Percentiles rank a stretch among this genome's conserved stretches.
These are phyloP conservation scores for Vanessa atalanta DNA, from an alignment of 1,140 invertebrate genomes.

Conservation along the genomic window DNA sequence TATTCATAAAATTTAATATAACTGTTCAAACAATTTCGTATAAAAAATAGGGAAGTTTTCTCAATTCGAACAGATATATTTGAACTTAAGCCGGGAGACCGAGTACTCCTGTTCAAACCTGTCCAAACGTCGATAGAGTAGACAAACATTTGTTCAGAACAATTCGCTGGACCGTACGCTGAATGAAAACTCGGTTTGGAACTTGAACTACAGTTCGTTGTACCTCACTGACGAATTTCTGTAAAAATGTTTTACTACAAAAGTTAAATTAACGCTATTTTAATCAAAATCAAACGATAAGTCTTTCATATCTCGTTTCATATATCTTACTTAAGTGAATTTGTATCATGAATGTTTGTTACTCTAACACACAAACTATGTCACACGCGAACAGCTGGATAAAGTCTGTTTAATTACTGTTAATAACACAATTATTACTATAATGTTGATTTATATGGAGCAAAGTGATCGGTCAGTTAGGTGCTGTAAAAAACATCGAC, in stretches of 20 bases:
- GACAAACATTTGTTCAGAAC: constrained; percentile 46
- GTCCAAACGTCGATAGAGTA: constrained; percentile 47
- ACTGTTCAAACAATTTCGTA: background rate
- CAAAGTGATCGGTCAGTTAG: no score
- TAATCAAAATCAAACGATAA: no score
- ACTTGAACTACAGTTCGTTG: constrained; percentile 34
- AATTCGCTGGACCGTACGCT: constrained; percentile 38
- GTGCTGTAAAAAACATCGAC: no score
- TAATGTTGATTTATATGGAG: no score
- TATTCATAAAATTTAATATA: no score
- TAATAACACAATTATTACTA: no score
- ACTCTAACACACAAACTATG: no score
- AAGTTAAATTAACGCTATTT: background rate
- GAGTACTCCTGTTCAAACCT: constrained; percentile 40
- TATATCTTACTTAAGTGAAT: no score
- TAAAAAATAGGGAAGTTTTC: constrained; percentile 12
- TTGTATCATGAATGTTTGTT: no score
- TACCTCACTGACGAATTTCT: constrained; percentile 2
- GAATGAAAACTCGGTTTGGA: constrained; percentile 38
- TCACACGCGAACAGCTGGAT: no score
- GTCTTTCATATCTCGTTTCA: no score
- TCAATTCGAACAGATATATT: constrained; percentile 39
- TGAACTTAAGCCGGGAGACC: constrained; percentile 36
- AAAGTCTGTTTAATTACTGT: no score
- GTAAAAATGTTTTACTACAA: background rate